Evolutionary conservation across 1,140 invertebrate species (phyloP).

Genomic region (Sipha flava): DNA sequence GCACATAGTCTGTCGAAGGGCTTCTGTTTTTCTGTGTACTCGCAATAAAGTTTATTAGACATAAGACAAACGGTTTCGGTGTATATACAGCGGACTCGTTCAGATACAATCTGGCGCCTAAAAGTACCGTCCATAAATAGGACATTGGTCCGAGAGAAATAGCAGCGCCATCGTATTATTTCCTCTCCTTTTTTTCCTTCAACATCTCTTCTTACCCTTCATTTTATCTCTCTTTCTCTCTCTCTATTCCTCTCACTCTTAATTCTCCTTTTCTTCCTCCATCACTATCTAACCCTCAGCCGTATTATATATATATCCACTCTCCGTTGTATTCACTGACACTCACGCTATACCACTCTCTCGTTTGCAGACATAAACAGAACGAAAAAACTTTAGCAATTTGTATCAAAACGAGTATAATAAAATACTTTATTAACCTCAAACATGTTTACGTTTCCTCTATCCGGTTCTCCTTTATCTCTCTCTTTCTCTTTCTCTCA

Average conservation of each 20-base stretch:
- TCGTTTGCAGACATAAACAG: not conserved
- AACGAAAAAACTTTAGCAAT: not conserved
- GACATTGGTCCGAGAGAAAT: not conserved
- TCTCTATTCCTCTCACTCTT: not conserved
- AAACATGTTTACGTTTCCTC: not conserved
- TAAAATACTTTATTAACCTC: slow-evolving; percentile 31
- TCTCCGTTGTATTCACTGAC: too few species aligned
- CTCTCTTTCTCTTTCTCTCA: not conserved
- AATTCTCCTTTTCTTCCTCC: too few species aligned
- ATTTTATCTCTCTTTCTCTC: not conserved
- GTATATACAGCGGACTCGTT: not conserved
- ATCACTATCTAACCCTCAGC: too few species aligned
- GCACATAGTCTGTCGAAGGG: not conserved
- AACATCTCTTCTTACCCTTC: not conserved
- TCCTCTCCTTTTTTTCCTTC: not conserved
- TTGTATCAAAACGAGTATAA: slow-evolving; percentile 1
- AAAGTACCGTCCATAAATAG: slow-evolving; percentile 18
- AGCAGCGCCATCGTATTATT: slow-evolving; percentile 24
- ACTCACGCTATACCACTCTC: not conserved
- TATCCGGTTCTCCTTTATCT: not conserved
- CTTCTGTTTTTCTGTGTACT: not conserved
- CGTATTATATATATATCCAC: not conserved
- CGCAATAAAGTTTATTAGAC: not conserved
- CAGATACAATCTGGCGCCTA: slow-evolving; percentile 30
- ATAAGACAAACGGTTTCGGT: slow-evolving; percentile 13